Evolutionary conservation across 2,888 invertebrate species (phyloP), one percentile per base, ranked within the genome.

Genomic region (Andrena praecox): DNA sequence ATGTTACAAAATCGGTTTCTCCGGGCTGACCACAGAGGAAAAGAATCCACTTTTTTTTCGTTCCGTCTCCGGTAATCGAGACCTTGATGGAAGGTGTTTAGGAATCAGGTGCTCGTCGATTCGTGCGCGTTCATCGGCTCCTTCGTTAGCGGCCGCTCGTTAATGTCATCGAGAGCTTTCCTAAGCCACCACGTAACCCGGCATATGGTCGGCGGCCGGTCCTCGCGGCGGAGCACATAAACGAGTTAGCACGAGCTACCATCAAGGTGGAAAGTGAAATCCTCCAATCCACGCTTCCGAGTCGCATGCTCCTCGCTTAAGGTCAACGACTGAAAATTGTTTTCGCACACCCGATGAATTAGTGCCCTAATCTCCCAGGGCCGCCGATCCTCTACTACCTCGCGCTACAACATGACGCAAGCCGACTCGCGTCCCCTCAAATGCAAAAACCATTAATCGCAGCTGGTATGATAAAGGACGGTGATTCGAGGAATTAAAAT

Each of bases 181-280:
- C 56, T 64, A 72, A 33, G 16, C 62, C 54, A 20, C 67, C 29
- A 12, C 24, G 20, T 52, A 75, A 76, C 12, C 10, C 8, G 31
- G 2, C n/a, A n/a, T 20, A 6, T 33, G 27, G 31, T 50, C 35
- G n/a, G 12, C 20, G 54, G 2, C 54, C 35, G 29, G 31, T 27
- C 8, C 8, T 7, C 10, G n/a, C 8, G 63, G 35, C 8, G 63
- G 35, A 35, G 27, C 7, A 42, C 59, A 67, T 42, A 59, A 50
- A 56, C 48, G 56, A 80, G 2, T 59, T 2, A 16, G 10, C 6
- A 12, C 1, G 24, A 42, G 10, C n/a, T 10, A 42, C 16, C 42
- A 56, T 56, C 69, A 69, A 54, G 68, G 74, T 52, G 73, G 69
- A 84, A 87, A 87, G 88, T 87, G 86, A 87, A 87, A 86, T 88